These are phyloP conservation scores for Anoplolepis gracilipes DNA, from an alignment of 1,140 invertebrate genomes.

Conservation along the genomic window DNA sequence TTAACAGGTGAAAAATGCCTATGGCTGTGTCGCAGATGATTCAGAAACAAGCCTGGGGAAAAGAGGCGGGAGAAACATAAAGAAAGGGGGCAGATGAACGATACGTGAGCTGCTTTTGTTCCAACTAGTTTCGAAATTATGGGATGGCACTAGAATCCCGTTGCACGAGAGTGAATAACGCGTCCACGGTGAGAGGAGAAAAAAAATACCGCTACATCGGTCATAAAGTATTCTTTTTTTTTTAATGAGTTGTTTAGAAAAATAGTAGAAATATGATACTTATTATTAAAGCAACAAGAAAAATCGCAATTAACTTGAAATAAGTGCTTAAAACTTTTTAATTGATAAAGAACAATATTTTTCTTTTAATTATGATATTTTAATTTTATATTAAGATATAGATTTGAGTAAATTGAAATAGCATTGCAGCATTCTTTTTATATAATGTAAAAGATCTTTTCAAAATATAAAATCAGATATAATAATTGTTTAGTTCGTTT, in stretches of 20 bases:
- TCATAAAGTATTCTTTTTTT: slow-evolving; percentile 6
- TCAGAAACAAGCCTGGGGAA: slow-evolving; percentile 65
- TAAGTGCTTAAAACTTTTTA: slow-evolving; percentile 1
- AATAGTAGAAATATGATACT: not conserved
- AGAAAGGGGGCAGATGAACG: slow-evolving; percentile 61
- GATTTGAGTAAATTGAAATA: not conserved
- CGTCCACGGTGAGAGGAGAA: not conserved
- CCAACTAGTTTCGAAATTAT: slow-evolving; percentile 53
- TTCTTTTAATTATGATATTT: not conserved
- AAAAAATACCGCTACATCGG: slow-evolving; percentile 46
- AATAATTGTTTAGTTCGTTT: not conserved
- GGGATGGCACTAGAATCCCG: slow-evolving; percentile 21
- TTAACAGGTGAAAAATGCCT: slow-evolving; percentile 70
- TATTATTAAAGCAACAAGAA: not conserved
- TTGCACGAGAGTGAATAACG: slow-evolving; percentile 25
- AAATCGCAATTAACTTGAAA: not conserved
- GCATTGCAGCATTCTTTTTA: not conserved
- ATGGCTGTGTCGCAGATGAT: slow-evolving; percentile 60
- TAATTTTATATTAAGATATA: not conserved
- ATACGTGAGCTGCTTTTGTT: slow-evolving; percentile 57
- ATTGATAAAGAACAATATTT: not conserved
- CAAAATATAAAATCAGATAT: not conserved
- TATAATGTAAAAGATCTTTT: not conserved
- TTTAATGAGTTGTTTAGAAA: not conserved
- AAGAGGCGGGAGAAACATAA: slow-evolving; percentile 49